These are phyloP conservation scores for Mesocentrotus franciscanus DNA, from an alignment of 53 echinoderm and acorn worm species.

Conservation along the genomic window DNA sequence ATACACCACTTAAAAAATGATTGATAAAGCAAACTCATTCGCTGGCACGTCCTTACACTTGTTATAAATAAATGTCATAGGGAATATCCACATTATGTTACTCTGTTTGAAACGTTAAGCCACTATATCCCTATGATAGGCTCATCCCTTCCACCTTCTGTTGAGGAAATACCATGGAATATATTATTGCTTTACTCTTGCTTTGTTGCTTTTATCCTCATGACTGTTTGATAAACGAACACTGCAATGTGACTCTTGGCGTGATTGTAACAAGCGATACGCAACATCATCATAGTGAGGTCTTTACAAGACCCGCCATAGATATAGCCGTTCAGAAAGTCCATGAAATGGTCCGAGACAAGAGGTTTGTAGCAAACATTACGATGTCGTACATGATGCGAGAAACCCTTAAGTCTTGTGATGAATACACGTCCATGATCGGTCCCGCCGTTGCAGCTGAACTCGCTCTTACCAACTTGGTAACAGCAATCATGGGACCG, in stretches of 20 bases:
- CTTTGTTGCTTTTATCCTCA: background rate
- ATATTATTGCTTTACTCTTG: background rate
- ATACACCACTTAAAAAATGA: background rate
- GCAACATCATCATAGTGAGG: background rate
- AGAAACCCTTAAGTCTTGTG: conserved; percentile 18
- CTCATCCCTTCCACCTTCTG: background rate
- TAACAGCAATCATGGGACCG: conserved; percentile 61
- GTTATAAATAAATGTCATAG: background rate
- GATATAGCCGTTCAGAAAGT: conserved; percentile 38
- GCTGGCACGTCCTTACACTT: background rate
- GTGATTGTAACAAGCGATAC: conserved; percentile 10
- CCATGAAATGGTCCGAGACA: background rate
- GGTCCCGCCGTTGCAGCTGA: conserved; percentile 60
- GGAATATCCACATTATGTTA: no score
- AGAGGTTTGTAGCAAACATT: background rate
- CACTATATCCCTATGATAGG: background rate
- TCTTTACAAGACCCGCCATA: conserved; percentile 28
- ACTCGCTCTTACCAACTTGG: background rate
- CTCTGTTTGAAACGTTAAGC: no score
- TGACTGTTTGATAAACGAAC: background rate
- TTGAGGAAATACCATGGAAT: background rate
- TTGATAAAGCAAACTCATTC: background rate
- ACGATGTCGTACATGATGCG: conserved; percentile 25
- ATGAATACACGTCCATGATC: conserved; percentile 12
- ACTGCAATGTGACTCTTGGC: background rate